Evolutionary conservation across 2,888 invertebrate genomes (phyloP).

Genomic region (Luperina nickerlii): DNA sequence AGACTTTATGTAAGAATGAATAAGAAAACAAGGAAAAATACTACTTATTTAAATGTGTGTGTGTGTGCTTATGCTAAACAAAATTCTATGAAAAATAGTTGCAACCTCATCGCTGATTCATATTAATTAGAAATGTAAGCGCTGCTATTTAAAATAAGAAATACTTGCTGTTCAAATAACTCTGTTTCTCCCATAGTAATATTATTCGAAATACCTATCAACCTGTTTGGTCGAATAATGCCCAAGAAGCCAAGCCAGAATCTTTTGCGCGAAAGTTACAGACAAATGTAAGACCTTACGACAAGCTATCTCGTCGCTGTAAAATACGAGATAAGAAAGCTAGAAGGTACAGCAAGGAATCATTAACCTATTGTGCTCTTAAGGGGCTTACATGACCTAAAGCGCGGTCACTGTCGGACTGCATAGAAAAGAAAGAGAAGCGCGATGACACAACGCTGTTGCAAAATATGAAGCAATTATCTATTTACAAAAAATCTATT

Average conservation of each 20-base stretch:
- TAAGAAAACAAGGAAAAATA: conserved; percentile 3
- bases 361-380: background rate
- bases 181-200: too few species aligned
- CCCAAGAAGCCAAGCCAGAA: background rate
- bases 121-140: background rate
- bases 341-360: background rate
- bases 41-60: background rate
- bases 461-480: too few species aligned
- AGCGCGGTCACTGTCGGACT: too few species aligned
- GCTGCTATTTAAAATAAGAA: background rate
- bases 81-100: background rate
- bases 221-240: background rate
- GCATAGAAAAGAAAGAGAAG: too few species aligned
- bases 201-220: background rate
- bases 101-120: background rate
- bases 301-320: background rate
- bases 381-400: too few species aligned
- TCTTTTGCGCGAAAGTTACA: background rate
- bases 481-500: too few species aligned
- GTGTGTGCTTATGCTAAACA: background rate
- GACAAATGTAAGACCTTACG: background rate
- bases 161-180: too few species aligned
- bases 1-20: conserved; percentile 3
- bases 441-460: too few species aligned
- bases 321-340: background rate